Base-by-base conservation (phyloP, 30 jellyfish, hydroid and myxozoan species). In the Clytia hemisphaerica region DNA sequence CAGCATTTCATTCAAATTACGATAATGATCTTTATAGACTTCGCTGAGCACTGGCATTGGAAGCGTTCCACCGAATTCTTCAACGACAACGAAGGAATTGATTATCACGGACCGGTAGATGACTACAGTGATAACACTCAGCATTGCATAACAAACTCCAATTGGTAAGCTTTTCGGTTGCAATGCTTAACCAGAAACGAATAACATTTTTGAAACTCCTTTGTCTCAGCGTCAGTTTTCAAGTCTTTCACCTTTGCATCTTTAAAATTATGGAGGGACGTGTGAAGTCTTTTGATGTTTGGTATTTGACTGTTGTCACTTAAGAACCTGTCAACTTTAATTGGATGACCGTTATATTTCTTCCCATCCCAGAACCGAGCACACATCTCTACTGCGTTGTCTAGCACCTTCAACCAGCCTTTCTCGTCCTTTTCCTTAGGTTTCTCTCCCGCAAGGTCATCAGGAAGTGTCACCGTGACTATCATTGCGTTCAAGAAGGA, bases 321-420 rank as follows among this genome's bases (percentile, higher is more conserved):
- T 4, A 58, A 58, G 12, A 58, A 26, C 71, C 19, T 58, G 4
- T 58, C 71, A 12, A 58, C 71, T 10, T 22, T 7, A 15, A 58
- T 21, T 6, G 21, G 6, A 26, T 5, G 5, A 6, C 71, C 71
- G 4, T 4, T n/a, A n/a, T n/a, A 22, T 6, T 7, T 6, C 71
- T 6, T 58, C 19, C 26, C 29, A 33, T 61, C 75, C 75, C 75
- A 61, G 25, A 61, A 34, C 27, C 27, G 6, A 3, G 64, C 75
- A 21, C 75, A 61, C 18, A 33, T 6, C 64, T 28, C 64, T 15
- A 37, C 64, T n/a, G 67, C 76, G 42, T 62, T 62, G 35, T 62
- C 34, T 1, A 62, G 34, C 25, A 37, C 62, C 7, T 6, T 15
- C 2, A 5, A 6, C 76, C 76, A 62, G 24, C 29, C 29, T 18